These are phyloP conservation scores for Trididemnum clinides DNA, from an alignment of 23 tunicate species.

Conservation along the genomic window DNA sequence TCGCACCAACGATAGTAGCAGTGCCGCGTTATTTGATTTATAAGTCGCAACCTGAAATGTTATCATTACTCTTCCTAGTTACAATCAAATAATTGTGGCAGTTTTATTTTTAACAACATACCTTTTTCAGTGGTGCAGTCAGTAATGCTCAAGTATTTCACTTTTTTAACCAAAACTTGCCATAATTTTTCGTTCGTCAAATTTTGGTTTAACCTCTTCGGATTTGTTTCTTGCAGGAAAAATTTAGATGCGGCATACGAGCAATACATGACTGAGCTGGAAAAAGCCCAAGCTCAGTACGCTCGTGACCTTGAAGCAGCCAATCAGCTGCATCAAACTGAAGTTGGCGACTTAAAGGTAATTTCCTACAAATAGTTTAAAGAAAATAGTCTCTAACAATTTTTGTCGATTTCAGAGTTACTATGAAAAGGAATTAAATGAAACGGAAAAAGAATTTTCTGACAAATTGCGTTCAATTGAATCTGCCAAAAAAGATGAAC, in stretches of 20 bases:
- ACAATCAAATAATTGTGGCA: too few species aligned
- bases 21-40: too few species aligned
- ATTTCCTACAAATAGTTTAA: background rate
- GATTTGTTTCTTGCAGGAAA: slow-evolving; percentile 13
- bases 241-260: slow-evolving; percentile 19
- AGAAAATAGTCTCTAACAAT: background rate
- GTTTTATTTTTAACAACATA: too few species aligned
- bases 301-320: background rate
- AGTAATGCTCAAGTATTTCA: too few species aligned
- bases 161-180: too few species aligned
- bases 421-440: slow-evolving; percentile 31
- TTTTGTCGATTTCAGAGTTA: slow-evolving; percentile 17
- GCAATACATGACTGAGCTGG: slow-evolving; percentile 31
- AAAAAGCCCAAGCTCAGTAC: slow-evolving; percentile 26
- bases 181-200: too few species aligned
- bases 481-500: slow-evolving; percentile 17
- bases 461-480: slow-evolving; percentile 26
- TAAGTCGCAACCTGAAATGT: too few species aligned
- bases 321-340: slow-evolving; percentile 23
- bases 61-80: too few species aligned
- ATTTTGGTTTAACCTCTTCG: too few species aligned
- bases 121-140: too few species aligned
- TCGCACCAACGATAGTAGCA: too few species aligned
- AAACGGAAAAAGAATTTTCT: slow-evolving; percentile 40
- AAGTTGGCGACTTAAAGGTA: slow-evolving; percentile 26